These are phyloP conservation scores for Chrysogorgia sp. DNA, from an alignment of 92 coral and sea anemone species.

Conservation along the genomic window DNA sequence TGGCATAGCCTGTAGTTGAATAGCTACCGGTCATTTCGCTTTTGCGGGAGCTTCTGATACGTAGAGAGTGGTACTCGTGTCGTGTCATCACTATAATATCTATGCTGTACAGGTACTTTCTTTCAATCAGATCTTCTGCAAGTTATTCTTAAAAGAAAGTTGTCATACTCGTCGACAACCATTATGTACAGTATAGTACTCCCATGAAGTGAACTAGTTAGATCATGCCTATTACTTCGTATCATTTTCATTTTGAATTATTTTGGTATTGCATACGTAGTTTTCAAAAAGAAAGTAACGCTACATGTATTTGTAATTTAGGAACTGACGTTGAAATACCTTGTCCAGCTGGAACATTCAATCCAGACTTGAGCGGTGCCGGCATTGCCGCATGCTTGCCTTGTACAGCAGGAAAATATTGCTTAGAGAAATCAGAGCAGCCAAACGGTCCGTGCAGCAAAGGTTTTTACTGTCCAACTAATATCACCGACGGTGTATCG, in stretches of 20 bases:
- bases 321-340: constrained; percentile 79
- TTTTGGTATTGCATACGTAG: neutral
- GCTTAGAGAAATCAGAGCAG: constrained; percentile 68
- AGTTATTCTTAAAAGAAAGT: too few relatives aligned
- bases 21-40: too few relatives aligned
- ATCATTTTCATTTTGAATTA: neutral
- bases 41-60: too few relatives aligned
- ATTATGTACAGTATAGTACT: too few relatives aligned
- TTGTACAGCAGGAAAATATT: constrained; percentile 94
- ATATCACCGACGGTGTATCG: constrained; percentile 93
- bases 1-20: too few relatives aligned
- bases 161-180: too few relatives aligned
- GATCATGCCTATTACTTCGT: neutral
- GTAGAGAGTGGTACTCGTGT: too few relatives aligned
- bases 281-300: neutral
- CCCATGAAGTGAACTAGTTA: too few relatives aligned
- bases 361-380: constrained; percentile 64
- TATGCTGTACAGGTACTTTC: too few relatives aligned
- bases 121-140: too few relatives aligned
- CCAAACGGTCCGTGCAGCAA: constrained; percentile 75
- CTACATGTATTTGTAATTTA: constrained; percentile 5
- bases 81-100: too few relatives aligned
- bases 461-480: constrained; percentile 96
- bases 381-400: constrained; percentile 70
- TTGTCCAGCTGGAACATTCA: constrained; percentile 96